These are phyloP conservation scores for Hephaestus fuliginosus DNA, from an alignment of 2,797 vertebrate genomes.

Conservation along the genomic window DNA sequence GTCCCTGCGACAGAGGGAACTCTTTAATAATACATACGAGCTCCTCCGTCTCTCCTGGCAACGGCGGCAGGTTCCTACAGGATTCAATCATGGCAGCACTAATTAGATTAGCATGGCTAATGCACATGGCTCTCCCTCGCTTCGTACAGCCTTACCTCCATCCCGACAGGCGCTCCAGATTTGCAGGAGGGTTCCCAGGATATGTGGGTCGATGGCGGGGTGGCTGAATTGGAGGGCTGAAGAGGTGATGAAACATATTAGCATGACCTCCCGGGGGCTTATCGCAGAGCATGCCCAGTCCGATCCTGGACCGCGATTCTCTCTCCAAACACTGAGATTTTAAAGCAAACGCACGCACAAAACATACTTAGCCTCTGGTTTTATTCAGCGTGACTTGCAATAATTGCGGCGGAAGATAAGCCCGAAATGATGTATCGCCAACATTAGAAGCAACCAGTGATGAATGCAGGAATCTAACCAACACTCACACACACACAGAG, in stretches of 20 bases:
- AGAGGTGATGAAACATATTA: slow-evolving; percentile 64
- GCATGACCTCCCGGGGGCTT: slow-evolving; percentile 32
- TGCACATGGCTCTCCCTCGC: slow-evolving; percentile 50
- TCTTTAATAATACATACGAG: slow-evolving; percentile 74
- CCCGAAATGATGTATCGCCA: slow-evolving; percentile 46
- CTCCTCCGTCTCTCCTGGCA: slow-evolving; percentile 67
- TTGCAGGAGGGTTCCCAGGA: slow-evolving; percentile 26
- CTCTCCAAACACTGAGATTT: slow-evolving; percentile 7
- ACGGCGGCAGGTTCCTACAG: slow-evolving; percentile 69
- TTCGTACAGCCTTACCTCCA: slow-evolving; percentile 8
- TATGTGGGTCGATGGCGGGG: slow-evolving; percentile 33
- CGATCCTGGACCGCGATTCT: slow-evolving; percentile 9
- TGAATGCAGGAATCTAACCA: slow-evolving; percentile 32
- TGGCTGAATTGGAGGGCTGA: slow-evolving; percentile 48
- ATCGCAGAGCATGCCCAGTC: slow-evolving; percentile 24
- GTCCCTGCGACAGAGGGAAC: slow-evolving; percentile 52
- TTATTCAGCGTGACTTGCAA: slow-evolving; percentile 31
- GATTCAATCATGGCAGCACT: slow-evolving; percentile 77
- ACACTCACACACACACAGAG: slow-evolving; percentile 1
- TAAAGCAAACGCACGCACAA: slow-evolving; percentile 3
- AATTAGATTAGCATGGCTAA: slow-evolving; percentile 81
- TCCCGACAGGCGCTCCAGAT: slow-evolving; percentile 28
- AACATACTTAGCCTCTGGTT: background rate
- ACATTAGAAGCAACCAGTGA: slow-evolving; percentile 35
- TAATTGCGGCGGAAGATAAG: slow-evolving; percentile 27